Percentiles rank a stretch among this genome's conserved stretches.
Evolutionary conservation across 2,888 invertebrate species (phyloP).

Genomic region (Hermodice carunculata): DNA sequence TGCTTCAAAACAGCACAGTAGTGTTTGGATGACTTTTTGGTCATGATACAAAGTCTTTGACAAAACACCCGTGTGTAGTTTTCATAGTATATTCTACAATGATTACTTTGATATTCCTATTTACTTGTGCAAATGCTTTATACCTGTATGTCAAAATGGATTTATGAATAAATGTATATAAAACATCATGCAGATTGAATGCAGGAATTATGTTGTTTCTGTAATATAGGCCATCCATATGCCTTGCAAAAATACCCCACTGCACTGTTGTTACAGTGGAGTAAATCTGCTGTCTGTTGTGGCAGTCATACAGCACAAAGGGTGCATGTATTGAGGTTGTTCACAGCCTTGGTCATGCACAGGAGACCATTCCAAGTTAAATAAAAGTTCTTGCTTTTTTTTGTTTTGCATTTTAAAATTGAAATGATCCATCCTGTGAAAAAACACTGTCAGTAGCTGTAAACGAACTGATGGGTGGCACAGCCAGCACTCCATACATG

Average conservation of each 20-base stretch:
- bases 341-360: neutral
- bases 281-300: neutral
- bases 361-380: too few relatives aligned
- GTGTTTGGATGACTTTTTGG: slow-evolving; percentile 4
- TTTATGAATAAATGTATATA: slow-evolving; percentile 28
- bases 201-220: neutral
- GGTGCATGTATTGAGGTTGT: neutral
- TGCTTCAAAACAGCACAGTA: too few relatives aligned
- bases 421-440: too few relatives aligned
- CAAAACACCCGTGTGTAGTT: slow-evolving; percentile 11
- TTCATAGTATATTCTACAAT: slow-evolving; percentile 14
- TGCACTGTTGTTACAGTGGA: neutral
- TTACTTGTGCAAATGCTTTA: slow-evolving; percentile 28
- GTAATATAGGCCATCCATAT: neutral
- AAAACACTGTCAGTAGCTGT: too few relatives aligned
- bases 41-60: slow-evolving; percentile 8
- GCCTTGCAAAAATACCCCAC: too few relatives aligned
- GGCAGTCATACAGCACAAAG: neutral
- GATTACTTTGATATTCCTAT: slow-evolving; percentile 23
- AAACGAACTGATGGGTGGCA: too few relatives aligned
- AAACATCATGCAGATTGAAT: neutral
- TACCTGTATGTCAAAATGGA: slow-evolving; percentile 28
- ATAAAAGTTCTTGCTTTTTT: too few relatives aligned
- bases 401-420: too few relatives aligned
- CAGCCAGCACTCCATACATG: too few relatives aligned